Evolutionary conservation across 2,113 vertebrate genomes (phyloP).

Genomic region (Vicugna pacos): DNA sequence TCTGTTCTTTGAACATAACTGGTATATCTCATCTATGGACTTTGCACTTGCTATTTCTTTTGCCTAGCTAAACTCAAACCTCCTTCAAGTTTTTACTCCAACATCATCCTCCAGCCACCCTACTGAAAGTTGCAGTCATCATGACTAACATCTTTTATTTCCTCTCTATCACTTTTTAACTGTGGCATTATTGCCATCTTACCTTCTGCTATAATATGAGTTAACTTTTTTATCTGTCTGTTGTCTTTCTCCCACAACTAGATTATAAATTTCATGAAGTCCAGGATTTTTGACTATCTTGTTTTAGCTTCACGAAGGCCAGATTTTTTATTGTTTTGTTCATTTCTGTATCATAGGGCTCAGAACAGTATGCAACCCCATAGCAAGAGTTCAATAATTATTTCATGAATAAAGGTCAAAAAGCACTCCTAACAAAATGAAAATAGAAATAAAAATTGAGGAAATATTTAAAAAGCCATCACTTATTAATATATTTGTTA

Average conservation of each 20-base stretch:
- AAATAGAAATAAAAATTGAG: slow-evolving; percentile 40
- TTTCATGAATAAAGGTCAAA: background rate
- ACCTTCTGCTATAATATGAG: background rate
- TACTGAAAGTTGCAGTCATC: too few species aligned
- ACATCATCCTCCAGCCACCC: background rate
- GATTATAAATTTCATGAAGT: background rate
- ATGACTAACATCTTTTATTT: background rate
- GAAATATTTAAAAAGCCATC: background rate
- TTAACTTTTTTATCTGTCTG: background rate
- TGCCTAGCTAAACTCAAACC: background rate
- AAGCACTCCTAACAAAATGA: background rate
- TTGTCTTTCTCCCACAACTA: background rate
- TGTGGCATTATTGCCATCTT: background rate
- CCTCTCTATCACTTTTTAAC: background rate
- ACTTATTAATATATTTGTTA: background rate
- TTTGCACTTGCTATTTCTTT: background rate
- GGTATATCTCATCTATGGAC: background rate
- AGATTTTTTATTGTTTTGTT: background rate
- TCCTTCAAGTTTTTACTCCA: background rate
- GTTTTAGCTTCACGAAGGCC: background rate
- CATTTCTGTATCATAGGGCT: background rate
- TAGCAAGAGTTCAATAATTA: background rate
- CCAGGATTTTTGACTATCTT: slow-evolving; percentile 10
- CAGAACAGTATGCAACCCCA: background rate
- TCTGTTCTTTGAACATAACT: background rate